Base-by-base conservation (phyloP, 2,797 vertebrate species). In the Dipus sagitta region DNA sequence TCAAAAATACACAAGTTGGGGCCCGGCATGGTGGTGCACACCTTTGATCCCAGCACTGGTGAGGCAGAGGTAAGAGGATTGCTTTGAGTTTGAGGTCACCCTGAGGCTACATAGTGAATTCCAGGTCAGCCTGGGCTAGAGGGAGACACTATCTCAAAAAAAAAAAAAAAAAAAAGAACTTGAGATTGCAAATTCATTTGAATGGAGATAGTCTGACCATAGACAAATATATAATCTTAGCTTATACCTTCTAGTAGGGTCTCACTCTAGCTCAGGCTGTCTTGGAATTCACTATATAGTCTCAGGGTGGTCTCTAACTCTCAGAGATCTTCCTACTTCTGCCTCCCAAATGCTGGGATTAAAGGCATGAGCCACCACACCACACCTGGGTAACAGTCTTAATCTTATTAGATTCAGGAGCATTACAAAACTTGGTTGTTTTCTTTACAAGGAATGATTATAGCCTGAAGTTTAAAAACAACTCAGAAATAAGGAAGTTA, bases 391-490 rank as follows among this genome's bases (percentile, higher is more conserved):
- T 58, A 47, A 83, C 60, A 90, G 60, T 75, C 75, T 92, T 88
- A 32, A 87, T 89, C 90, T 93, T 78, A 76, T 64, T 88, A 93
- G 86, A 83, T 60, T 65, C 23, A 3, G 32, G 52, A 79, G 28
- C 54, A 58, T 58, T 58, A 58, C 3, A 86, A 30, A 94, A 84
- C 82, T 84, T 86, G 21, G 11, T 70, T 77, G 54, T 92, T 93
- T 92, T 72, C 68, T 86, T 88, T 52, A 58, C 72, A 81, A 89
- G 87, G 78, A 94, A 85, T 65, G 20, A 91, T 65, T 80, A 38
- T 84, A 81, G 54, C 62, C 26, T 87, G 26, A 87, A 85, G 42
- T 81, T 96, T 82, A 70, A 92, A 95, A 92, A 74, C 54, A 93
- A 60, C 54, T 80, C 72, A 88, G 64, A 74, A 87, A 42, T 79